Conservation (phyloP, 2,797 vertebrate genomes). For the Hydrolagus colliei region DNA sequence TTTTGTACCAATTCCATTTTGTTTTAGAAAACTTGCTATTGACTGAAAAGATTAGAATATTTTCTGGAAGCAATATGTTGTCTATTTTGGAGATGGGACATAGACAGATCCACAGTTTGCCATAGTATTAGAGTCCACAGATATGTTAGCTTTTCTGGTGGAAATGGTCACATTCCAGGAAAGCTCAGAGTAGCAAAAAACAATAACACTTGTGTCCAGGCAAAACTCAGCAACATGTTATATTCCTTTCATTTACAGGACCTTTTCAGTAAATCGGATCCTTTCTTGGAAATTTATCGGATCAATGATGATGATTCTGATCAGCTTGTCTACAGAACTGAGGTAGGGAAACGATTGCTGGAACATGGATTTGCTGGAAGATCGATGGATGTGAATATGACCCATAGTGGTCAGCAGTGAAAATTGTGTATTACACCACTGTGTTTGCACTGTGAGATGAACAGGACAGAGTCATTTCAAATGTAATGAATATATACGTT, state of each 20-base stretch:
- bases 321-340: slow-evolving; percentile 88
- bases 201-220: too few species aligned
- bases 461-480: neutral
- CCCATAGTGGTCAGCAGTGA: neutral
- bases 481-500: neutral
- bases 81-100: too few species aligned
- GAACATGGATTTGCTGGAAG: neutral
- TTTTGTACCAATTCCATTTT: too few species aligned
- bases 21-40: too few species aligned
- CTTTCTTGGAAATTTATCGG: slow-evolving; percentile 88
- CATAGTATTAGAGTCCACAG: too few species aligned
- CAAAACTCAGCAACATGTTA: neutral
- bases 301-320: slow-evolving; percentile 75
- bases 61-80: too few species aligned
- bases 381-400: neutral
- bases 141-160: too few species aligned
- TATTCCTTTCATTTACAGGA: slow-evolving; percentile 57
- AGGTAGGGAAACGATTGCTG: slow-evolving; percentile 55
- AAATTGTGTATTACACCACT: too few species aligned
- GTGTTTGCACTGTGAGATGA: neutral
- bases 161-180: too few species aligned
- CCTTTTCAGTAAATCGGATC: slow-evolving; percentile 94
- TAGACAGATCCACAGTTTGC: too few species aligned
- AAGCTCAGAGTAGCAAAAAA: too few species aligned
- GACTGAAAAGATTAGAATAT: too few species aligned